Evolutionary conservation across 2,113 vertebrate genomes (phyloP), one percentile per base, ranked within the genome.

Genomic region (Apodemus sylvaticus): DNA sequence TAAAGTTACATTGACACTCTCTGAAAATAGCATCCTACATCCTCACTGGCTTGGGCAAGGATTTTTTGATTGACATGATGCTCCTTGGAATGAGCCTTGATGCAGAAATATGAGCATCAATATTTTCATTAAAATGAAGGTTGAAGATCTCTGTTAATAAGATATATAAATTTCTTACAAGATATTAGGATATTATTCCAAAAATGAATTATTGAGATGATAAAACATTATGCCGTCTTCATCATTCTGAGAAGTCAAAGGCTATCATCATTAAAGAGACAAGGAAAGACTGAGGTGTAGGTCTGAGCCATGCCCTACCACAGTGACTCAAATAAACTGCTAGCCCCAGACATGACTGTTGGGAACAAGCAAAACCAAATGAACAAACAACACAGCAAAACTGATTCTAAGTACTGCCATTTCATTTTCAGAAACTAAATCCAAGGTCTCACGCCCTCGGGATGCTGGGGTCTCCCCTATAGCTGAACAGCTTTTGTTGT

Each of bases 1-100:
- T 26, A 5, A 70, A 48, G 76, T 51, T 24, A 36, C 26, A 24
- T 0, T 17, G 64, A 70, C 36, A 29, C 77, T 7, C 10, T 29
- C 0, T 36, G 48, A 81, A 10, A 77, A 53, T 7, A 58, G 24
- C n/a, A 19, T 48, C 1, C 0, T 2, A 34, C 58, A 39, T 2
- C 70, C 39, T 19, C 3, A 17, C 34, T 4, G 7, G 12, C 22
- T 71, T 5, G 16, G 24, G 20, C 7, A 10, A 64, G 45, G 19
- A 11, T 71, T 53, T n/a, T n/a, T 77, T 36, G 0, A 26, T 22
- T 19, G 17, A 26, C 13, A 45, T 0, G 7, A 9, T 17, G 4
- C 11, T 90, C 73, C 64, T 51, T 74, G 51, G 76, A 20, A 39
- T 5, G 20, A 58, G 36, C 39, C 22, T 14, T 53, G 79, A n/a